Evolutionary conservation across 2,113 vertebrate species (phyloP).

Genomic region (Oncorhynchus clarkii): DNA sequence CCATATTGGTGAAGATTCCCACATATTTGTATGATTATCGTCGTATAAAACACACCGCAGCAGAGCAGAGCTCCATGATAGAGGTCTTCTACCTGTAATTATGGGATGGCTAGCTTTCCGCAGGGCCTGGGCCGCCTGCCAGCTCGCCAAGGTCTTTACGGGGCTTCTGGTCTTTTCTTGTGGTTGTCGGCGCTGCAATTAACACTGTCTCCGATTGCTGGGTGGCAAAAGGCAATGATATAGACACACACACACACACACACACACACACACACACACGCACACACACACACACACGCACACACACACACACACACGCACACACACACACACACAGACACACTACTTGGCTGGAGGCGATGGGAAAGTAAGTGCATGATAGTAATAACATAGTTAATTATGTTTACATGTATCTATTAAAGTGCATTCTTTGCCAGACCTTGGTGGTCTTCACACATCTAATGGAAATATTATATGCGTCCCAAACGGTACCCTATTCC

Average conservation of each 20-base stretch:
- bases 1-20: constrained; percentile 69
- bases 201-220: constrained; percentile 91
- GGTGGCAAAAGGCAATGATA: constrained; percentile 91
- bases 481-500: no score
- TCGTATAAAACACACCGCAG: constrained; percentile 70
- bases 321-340: no score
- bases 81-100: constrained; percentile 94
- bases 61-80: constrained; percentile 65
- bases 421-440: constrained; percentile 76
- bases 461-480: constrained; percentile 55
- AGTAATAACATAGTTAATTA: constrained; percentile 98
- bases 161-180: constrained; percentile 96
- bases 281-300: no score
- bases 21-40: constrained; percentile 72
- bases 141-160: constrained; percentile 90
- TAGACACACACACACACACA: constrained; percentile 64
- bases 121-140: constrained; percentile 84
- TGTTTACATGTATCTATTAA: constrained; percentile 95
- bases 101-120: constrained; percentile 90
- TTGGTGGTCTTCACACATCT: constrained; percentile 74
- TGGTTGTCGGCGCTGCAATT: constrained; percentile 94
- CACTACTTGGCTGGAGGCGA: constrained; percentile 82
- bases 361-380: constrained; percentile 89
- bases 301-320: no score
- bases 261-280: no score